These are phyloP conservation scores for Protophormia terraenovae DNA, from an alignment of 2,888 invertebrate species.

Conservation along the genomic window DNA sequence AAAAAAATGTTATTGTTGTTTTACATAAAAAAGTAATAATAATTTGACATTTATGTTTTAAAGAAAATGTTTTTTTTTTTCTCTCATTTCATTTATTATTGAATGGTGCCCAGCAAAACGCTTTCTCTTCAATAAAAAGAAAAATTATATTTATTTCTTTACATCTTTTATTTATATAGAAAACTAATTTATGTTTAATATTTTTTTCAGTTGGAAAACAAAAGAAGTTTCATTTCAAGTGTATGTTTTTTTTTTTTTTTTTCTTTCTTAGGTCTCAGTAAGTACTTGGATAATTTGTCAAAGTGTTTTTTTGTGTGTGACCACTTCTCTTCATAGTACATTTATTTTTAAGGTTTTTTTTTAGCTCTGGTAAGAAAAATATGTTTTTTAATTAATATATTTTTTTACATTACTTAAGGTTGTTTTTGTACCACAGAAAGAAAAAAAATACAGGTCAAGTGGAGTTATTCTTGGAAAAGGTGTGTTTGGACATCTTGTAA, in stretches of 20 bases:
- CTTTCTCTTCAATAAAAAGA: constrained; percentile 41
- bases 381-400: background rate
- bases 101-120: background rate
- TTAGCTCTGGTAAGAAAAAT: background rate
- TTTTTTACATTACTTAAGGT: background rate
- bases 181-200: constrained; percentile 44
- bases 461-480: background rate
- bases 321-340: background rate
- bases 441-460: constrained; percentile 27
- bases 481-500: background rate
- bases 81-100: background rate
- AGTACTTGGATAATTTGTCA: constrained; percentile 34
- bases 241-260: too few relatives aligned
- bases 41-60: constrained; percentile 17
- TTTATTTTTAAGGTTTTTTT: background rate
- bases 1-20: background rate
- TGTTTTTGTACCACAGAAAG: background rate
- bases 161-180: background rate
- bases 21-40: background rate
- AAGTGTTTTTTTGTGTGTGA: constrained; percentile 6
- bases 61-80: background rate
- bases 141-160: background rate
- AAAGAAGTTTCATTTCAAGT: constrained; percentile 39
- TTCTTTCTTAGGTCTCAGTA: background rate
- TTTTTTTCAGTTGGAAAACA: background rate